Evolutionary conservation across 2,797 vertebrate species (phyloP), one percentile per base, ranked within the genome.

Genomic region (Melanogrammus aeglefinus): DNA sequence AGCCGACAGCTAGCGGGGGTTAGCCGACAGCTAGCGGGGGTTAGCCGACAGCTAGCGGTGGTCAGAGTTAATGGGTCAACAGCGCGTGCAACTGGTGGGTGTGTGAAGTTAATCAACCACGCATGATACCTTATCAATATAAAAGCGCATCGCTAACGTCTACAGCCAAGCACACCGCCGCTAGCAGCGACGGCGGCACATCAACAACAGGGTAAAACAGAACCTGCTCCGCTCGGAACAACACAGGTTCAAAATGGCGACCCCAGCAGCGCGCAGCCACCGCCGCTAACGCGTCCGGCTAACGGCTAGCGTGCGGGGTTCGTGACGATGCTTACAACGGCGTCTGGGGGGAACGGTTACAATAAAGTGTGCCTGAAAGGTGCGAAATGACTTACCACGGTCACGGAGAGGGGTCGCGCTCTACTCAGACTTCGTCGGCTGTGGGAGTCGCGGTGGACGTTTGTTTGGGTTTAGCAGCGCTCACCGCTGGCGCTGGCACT

Each of bases 201-300:
- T 78, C 87, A 73, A 89, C 86, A 76, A 27, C 24, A 12, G 63
- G n/a, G 83, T 91, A 94, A 93, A 93, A 94, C 92, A 93, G 89
- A n/a, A 92, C 79, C 91, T 91, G 87, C 90, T 83, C 91, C 85
- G 88, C 90, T 81, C 92, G 85, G 79, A 93, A 91, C 90, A 93
- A 93, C 91, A 93, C 91, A 78, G 89, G 89, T 93, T 93, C 93
- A 94, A 94, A 94, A 94, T 94, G 93, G 93, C 92, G 88, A 90
- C 93, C 91, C 88, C 86, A 92, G 87, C 91, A 92, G 91, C 91
- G 84, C 89, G 87, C 87, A 87, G 91, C 90, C 87, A 92, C 88
- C 89, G 90, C 76, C 78, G 91, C 91, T 92, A 92, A 84, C 73
- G 91, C 89, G 92, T 79, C 86, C 80, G 81, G 91, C 91, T 93